Conservation (phyloP, 2,113 vertebrate species). For the Rana temporaria region DNA sequence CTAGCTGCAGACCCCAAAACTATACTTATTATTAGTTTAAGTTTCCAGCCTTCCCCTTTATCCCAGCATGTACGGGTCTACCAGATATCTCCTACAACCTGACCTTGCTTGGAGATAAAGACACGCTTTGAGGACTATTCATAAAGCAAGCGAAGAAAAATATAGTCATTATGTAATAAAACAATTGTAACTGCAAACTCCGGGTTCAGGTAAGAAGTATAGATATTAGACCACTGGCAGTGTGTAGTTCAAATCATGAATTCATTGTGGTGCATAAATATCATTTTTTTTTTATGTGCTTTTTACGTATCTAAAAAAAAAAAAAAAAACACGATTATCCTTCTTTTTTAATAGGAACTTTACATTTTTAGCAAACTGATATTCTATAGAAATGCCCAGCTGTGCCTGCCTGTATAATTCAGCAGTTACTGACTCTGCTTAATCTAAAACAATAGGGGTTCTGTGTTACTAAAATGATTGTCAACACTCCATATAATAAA, state of each 20-base stretch:
- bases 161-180: conserved; percentile 78
- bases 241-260: neutral
- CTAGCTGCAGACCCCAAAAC: conserved; percentile 71
- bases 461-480: neutral
- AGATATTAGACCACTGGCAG: neutral
- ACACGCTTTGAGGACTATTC: conserved; percentile 70
- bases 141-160: conserved; percentile 71
- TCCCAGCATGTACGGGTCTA: conserved; percentile 70
- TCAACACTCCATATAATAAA: no score
- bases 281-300: neutral
- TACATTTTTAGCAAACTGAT: neutral
- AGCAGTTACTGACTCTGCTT: neutral
- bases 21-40: conserved; percentile 81
- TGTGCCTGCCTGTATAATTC: neutral
- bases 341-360: neutral
- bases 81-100: conserved; percentile 66
- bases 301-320: neutral
- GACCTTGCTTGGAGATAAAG: conserved; percentile 76
- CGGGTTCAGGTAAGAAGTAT: conserved; percentile 52
- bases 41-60: conserved; percentile 76
- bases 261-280: neutral
- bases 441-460: neutral
- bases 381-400: neutral
- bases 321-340: neutral
- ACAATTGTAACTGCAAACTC: conserved; percentile 63